Percentiles rank a stretch among this genome's conserved stretches.
Conservation (phyloP, 2,797 vertebrate species). For the Nyctibius grandis region DNA sequence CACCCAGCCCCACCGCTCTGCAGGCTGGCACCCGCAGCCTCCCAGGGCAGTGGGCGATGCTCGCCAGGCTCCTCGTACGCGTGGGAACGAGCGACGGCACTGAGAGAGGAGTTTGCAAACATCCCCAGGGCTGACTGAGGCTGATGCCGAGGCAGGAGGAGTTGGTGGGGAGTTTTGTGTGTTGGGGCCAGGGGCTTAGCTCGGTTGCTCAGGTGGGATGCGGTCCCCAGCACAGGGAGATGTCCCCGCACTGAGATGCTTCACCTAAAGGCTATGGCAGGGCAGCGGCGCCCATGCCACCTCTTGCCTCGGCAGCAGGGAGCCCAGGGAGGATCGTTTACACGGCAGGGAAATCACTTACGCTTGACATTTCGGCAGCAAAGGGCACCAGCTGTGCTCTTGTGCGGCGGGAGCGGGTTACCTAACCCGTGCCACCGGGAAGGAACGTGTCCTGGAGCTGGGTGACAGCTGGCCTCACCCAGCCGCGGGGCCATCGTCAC, state of each 20-base stretch:
- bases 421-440: neutral
- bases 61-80: neutral
- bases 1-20: rapidly evolving
- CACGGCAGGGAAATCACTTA: slow-evolving; percentile 1
- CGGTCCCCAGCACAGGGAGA: neutral
- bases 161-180: neutral
- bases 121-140: neutral
- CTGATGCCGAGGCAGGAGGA: neutral
- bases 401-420: neutral
- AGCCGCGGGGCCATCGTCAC: rapidly evolving
- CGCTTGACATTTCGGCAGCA: slow-evolving; percentile 52
- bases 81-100: neutral
- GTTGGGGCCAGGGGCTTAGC: neutral
- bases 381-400: slow-evolving; percentile 52
- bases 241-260: neutral
- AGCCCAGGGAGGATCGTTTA: neutral
- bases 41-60: neutral
- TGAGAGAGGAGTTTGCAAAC: neutral
- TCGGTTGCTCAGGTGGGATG: neutral
- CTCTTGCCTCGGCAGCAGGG: rapidly evolving
- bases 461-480: slow-evolving; percentile 4
- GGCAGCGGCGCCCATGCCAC: neutral
- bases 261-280: neutral
- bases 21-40: neutral
- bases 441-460: neutral